Evolutionary conservation across 2,797 vertebrate genomes (phyloP), one percentile per base, ranked within the genome.

Genomic region (Smutsia gigantea): DNA sequence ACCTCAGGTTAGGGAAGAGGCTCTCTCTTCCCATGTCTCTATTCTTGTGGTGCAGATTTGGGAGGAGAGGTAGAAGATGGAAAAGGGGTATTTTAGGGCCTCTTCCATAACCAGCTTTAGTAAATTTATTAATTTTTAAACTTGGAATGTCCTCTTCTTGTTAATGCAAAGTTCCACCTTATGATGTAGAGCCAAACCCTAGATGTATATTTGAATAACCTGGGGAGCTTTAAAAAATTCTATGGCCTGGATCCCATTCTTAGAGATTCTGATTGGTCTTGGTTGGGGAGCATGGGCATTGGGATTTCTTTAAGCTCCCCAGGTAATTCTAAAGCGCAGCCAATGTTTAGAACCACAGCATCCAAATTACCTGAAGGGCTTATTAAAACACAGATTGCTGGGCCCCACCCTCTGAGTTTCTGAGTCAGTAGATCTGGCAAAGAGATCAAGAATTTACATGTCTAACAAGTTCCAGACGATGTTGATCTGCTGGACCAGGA

Each of bases 231-330:
- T 92, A 61, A 25, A 59, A 82, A 83, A 74, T 87, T 84, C 18
- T 78, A 49, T 83, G 69, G 29, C 31, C 25, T 61, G 42, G 55
- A 78, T 53, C 39, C 14, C 31, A 53, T 42, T 63, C 71, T 27
- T 49, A 42, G 51, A 57, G 23, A 95, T 81, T 86, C 87, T 87
- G 64, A 78, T 5, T 78, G 55, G 49, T 83, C 39, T 95, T 96
- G 7, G 31, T 42, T 8, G 34, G 66, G 8, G 17, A 84, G 34
- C 17, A 23, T 15, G 49, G 89, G 7, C 17, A n/a, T 63, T 2
- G 10, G 61, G 12, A n/a, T 75, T 42, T 84, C 29, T 57, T 34
- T 39, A 87, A 64, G 12, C 23, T 63, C 69, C 27, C 34, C 55
- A 39, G 53, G 72, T 90, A 64, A 71, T 90, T 63, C 66, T 68